Conservation (phyloP, 2,113 vertebrate species). For the Megatriorchis doriae region DNA sequence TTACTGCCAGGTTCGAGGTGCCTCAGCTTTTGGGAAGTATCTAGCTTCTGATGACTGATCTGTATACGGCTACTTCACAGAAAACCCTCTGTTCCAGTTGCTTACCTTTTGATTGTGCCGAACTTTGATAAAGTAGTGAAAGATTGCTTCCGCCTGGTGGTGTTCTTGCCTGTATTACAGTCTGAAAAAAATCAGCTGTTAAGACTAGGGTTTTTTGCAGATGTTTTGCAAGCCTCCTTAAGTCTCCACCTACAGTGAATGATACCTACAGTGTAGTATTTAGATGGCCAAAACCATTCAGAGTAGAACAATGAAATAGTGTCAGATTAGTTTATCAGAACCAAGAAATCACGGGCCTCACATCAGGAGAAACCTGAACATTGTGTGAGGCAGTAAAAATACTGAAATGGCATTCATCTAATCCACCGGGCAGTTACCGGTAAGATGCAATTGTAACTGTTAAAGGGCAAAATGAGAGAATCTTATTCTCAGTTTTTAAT, state of each 20-base stretch:
- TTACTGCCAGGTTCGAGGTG: not conserved
- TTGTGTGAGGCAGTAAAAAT: not conserved
- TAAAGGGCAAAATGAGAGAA: not conserved
- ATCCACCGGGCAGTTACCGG: not conserved
- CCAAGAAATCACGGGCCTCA: not conserved
- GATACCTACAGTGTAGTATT: not conserved
- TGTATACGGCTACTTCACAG: not conserved
- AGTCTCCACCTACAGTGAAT: not conserved
- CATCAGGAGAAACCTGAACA: not conserved
- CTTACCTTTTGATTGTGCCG: not conserved
- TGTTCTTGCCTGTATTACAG: fast-evolving
- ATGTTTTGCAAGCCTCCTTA: not conserved
- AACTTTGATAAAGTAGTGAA: fast-evolving
- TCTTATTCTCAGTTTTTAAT: not conserved
- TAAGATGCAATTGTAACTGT: not conserved
- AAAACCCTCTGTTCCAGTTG: not conserved
- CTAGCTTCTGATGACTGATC: not conserved
- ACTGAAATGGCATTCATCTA: not conserved
- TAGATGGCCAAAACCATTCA: fast-evolving
- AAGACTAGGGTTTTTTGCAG: fast-evolving
- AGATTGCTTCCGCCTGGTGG: not conserved
- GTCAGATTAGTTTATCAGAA: fast-evolving
- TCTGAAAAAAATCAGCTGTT: not conserved
- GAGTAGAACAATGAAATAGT: fast-evolving
- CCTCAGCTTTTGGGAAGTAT: not conserved